Base-by-base conservation (phyloP, 2,888 invertebrate genomes). In the Polyploca ridens region DNA sequence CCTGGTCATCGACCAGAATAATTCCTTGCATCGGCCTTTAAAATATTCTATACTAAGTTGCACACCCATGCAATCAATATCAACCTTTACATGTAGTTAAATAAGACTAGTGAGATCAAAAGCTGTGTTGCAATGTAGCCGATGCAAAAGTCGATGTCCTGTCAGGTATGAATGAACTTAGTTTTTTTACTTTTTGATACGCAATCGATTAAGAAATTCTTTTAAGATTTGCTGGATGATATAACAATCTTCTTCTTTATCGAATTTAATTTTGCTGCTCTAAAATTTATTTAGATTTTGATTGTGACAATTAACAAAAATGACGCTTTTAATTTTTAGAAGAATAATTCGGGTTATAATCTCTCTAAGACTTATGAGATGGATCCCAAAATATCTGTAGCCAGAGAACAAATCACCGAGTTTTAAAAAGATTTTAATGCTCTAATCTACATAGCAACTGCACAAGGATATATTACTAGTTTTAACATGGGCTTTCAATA, bases 131-230 rank as follows among this genome's bases (percentile, higher is more conserved):
- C 19, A 54, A 10, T 14, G 10, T 54, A 19, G 19, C 54, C 19
- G 54, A 19, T 54, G 54, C 14, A 54, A 19, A 10, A 19, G 54
- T 54, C 54, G 54, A 54, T 54, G 54, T 54, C 54, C 54, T 54
- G 5, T 16, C 49, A 4, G 19, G 54, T 54, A 54, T 54, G 16
- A 54, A 54, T 54, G 16, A 54, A 54, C n/a, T 10, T 19, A 8
- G 54, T 54, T 19, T 54, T 49, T 27, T 54, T 54, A n/a, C 4
- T 54, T 19, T 54, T 54, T 19, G 16, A 54, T 54, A 54, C 3
- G 10, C 54, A 10, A 54, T 54, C 54, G 19, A 19, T 19, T 16
- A 19, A n/a, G n/a, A 46, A n/a, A n/a, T 5, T 14, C 5, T 46
- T 46, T 46, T 10, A 46, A 6, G 46, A 46, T 46, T n/a, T n/a